These are phyloP conservation scores for Aphidoletes aphidimyza DNA, from an alignment of 2,888 invertebrate genomes.

Conservation along the genomic window DNA sequence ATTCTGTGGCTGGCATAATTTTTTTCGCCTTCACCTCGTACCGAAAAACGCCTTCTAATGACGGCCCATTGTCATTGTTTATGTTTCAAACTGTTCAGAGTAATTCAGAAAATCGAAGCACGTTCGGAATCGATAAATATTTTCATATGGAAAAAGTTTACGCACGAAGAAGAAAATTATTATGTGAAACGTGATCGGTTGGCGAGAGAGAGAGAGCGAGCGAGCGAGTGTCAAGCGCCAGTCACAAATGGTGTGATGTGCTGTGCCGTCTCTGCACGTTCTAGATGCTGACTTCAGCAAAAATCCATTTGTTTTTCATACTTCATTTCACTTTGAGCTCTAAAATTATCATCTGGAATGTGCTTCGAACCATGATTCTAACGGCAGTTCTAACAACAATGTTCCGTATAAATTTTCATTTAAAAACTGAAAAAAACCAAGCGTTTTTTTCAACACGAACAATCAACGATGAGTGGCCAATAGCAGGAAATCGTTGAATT, in stretches of 20 bases:
- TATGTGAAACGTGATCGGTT: slow-evolving; percentile 43
- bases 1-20: neutral
- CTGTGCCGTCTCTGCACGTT: too few relatives aligned
- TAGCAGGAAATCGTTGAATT: neutral
- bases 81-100: slow-evolving; percentile 15
- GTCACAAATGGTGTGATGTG: too few relatives aligned
- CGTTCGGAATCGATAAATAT: slow-evolving; percentile 51
- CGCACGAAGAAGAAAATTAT: slow-evolving; percentile 28
- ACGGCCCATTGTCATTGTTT: slow-evolving; percentile 39
- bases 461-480: neutral
- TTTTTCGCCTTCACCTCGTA: neutral
- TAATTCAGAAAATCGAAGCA: slow-evolving; percentile 45
- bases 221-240: too few relatives aligned
- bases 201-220: too few relatives aligned
- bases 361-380: neutral
- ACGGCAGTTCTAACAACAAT: too few relatives aligned
- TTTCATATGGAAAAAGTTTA: slow-evolving; percentile 47
- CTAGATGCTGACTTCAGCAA: neutral
- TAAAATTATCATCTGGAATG: slow-evolving; percentile 44
- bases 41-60: slow-evolving; percentile 34
- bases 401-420: slow-evolving; percentile 29
- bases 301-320: slow-evolving; percentile 38
- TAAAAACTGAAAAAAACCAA: too few relatives aligned
- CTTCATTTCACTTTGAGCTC: neutral
- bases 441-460: neutral